phyloP scores from a whole-genome alignment of 2,797 vertebrate species.

The Galago senegalensis region DNA sequence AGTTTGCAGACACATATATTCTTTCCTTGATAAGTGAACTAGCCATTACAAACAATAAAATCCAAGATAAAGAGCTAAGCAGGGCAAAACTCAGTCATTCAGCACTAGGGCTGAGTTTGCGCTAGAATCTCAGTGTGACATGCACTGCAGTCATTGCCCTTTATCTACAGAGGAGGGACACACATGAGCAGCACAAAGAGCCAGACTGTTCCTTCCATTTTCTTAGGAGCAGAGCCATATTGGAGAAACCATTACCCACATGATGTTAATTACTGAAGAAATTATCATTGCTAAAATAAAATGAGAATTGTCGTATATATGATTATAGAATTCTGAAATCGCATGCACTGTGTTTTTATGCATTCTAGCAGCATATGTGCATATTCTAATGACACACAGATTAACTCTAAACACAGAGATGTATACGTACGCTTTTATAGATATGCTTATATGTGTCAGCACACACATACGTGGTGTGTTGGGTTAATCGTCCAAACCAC shows the following conservation, averaged over 20 bases:
- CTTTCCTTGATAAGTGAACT: conserved; percentile 4
- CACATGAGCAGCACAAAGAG: conserved; percentile 61
- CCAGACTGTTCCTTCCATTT: conserved; percentile 75
- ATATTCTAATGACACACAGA: background rate
- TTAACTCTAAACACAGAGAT: background rate
- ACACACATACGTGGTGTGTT: no score
- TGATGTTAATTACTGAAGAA: conserved; percentile 71
- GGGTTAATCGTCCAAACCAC: background rate
- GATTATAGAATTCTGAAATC: conserved; percentile 42
- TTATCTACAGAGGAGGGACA: conserved; percentile 72
- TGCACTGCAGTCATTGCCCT: conserved; percentile 60
- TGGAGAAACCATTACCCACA: conserved; percentile 70
- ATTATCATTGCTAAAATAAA: conserved; percentile 63
- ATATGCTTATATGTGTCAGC: no score
- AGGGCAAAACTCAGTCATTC: conserved; percentile 76
- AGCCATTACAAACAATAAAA: conserved; percentile 66
- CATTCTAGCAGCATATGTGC: background rate
- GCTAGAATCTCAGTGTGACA: conserved; percentile 47
- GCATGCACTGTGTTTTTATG: background rate
- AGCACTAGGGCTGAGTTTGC: conserved; percentile 67
- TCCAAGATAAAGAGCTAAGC: conserved; percentile 88
- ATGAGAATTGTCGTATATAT: conserved; percentile 29
- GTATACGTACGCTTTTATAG: no score
- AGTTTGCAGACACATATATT: conserved; percentile 33
- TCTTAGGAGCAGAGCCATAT: conserved; percentile 51